phyloP scores from a whole-genome alignment of 2,888 invertebrate genomes.

The Venustoraphidia nigricollis region DNA sequence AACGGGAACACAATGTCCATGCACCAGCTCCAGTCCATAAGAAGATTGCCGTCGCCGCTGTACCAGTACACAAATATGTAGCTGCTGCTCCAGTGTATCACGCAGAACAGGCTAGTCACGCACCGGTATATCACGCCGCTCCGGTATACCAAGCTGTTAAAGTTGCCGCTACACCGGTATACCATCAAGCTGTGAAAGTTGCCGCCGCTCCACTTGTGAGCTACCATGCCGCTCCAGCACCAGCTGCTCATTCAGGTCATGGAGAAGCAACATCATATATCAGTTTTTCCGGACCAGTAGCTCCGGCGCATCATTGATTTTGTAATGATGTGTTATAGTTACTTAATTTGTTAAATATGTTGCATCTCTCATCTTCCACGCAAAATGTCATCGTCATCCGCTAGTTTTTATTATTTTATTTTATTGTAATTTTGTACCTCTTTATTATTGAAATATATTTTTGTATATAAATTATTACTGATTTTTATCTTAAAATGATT shows the following conservation, averaged over 20 bases:
- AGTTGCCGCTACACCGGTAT: too few species aligned
- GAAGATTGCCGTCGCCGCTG: too few species aligned
- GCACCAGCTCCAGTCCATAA: too few species aligned
- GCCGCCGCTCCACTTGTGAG: too few species aligned
- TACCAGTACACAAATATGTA: too few species aligned
- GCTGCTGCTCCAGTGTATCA: too few species aligned
- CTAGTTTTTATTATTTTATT: background rate
- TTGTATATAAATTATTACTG: too few species aligned
- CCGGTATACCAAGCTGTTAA: background rate
- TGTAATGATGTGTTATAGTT: conserved; percentile 1
- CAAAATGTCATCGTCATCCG: background rate
- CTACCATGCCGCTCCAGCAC: background rate
- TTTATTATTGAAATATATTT: too few species aligned
- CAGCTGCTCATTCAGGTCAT: background rate
- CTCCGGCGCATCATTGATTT: conserved; percentile 3
- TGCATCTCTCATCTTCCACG: background rate
- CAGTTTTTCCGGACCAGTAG: background rate
- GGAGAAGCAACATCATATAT: background rate
- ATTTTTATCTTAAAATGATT: too few species aligned
- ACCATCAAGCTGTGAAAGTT: too few species aligned
- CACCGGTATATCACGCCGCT: background rate
- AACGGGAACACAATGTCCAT: too few species aligned
- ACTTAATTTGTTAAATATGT: background rate
- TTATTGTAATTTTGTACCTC: background rate
- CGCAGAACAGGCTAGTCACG: background rate